Evolutionary conservation across 2,888 invertebrate genomes (phyloP), one percentile per base, ranked within the genome.

Genomic region (Sisyra nigra): DNA sequence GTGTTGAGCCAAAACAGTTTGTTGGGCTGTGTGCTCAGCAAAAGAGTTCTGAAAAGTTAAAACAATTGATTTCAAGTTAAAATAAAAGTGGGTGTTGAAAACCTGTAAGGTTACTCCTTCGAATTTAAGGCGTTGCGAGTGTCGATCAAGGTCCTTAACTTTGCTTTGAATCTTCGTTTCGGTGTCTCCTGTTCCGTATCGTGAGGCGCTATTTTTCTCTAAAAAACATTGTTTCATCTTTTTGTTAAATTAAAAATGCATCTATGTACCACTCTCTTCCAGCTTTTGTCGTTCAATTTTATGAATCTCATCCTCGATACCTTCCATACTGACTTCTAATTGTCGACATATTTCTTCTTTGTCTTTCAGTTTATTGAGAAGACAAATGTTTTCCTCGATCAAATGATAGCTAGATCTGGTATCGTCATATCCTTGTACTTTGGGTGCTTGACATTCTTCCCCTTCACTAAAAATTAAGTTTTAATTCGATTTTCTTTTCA

Each of bases 391-490:
- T 47, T 67, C 66, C 49, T 69, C 66, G 31, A 69, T 60, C 17
- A 69, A 53, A 44, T 63, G 62, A 48, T 65, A 68, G 49, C 62
- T 66, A n/a, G 58, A 60, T 50, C 66, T 64, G 3, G 62, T 63
- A 45, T 54, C 55, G 51, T 60, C 57, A 31, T 56, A 58, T 48
- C 59, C 50, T 50, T 58, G 51, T 6, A 62, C 48, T 48, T 59
- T 59, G n/a, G 61, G 62, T 30, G 55, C 56, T 15, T 55, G 51
- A 44, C 55, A 53, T 3, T 58, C 57, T 47, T 63, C 59, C 37
- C 62, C 58, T 47, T 61, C 62, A 49, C 63, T 63, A 48, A 41
- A 58, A n/a, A n/a, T n/a, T n/a, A n/a, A n/a, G n/a, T n/a, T n/a
- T n/a, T n/a, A n/a, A n/a, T n/a, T 31, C 7, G 24, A 24, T 5